Evolutionary conservation across 2,113 vertebrate genomes (phyloP).

Genomic region (Brachypodius melanocephalos): DNA sequence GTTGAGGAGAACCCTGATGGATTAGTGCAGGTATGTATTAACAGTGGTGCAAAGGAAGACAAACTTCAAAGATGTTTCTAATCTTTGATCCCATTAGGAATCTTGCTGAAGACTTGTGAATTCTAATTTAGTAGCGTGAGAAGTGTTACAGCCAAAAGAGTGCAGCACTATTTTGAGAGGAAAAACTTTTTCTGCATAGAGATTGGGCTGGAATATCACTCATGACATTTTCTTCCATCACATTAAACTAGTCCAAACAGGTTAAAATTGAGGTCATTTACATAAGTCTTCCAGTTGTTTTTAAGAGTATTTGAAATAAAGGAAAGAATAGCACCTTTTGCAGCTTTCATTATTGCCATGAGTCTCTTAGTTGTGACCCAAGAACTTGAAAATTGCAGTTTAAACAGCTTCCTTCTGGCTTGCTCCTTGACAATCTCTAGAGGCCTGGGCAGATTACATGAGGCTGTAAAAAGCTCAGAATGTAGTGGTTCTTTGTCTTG

Average conservation of each 20-base stretch:
- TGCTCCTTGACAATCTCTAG: not conserved
- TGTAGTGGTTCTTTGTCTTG: not conserved
- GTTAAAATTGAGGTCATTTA: constrained; percentile 32
- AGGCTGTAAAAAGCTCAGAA: constrained; percentile 8
- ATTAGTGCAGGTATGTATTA: constrained; percentile 31
- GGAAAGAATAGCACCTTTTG: not conserved
- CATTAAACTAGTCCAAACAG: not conserved
- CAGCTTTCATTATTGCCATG: not conserved
- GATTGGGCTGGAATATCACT: not conserved
- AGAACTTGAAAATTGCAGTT: constrained; percentile 24
- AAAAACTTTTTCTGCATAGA: not conserved
- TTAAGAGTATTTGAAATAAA: not conserved
- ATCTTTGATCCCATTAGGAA: constrained; percentile 53
- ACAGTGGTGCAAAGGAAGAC: not conserved
- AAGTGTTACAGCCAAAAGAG: not conserved
- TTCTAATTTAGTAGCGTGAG: not conserved
- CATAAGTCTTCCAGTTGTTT: not conserved
- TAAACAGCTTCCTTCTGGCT: not conserved
- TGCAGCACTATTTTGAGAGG: not conserved
- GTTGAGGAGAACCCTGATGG: not conserved
- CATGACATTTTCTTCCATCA: not conserved
- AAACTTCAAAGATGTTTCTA: constrained; percentile 53
- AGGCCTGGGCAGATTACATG: not conserved
- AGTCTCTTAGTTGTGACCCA: not conserved
- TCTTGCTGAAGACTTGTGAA: constrained; percentile 35